These are phyloP conservation scores for Numida meleagris DNA, from an alignment of 2,113 vertebrate genomes.

Conservation along the genomic window DNA sequence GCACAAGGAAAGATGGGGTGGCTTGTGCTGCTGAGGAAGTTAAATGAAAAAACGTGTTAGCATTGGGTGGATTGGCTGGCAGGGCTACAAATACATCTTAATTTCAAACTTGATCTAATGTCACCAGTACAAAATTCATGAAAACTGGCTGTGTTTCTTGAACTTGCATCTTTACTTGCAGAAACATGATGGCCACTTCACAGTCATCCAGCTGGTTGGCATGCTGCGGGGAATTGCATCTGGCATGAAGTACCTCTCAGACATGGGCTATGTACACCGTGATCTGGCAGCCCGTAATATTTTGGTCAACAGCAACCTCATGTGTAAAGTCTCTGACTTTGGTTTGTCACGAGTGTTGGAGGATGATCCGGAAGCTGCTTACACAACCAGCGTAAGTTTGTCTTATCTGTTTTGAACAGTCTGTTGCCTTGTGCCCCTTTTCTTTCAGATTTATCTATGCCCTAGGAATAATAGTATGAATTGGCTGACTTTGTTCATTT, in stretches of 20 bases:
- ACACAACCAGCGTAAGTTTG: constrained; percentile 84
- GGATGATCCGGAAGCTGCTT: constrained; percentile 85
- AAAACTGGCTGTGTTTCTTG: background rate
- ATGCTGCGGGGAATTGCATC: constrained; percentile 94
- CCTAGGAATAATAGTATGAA: background rate
- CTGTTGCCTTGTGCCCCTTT: background rate
- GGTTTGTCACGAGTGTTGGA: constrained; percentile 85
- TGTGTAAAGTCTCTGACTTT: constrained; percentile 86
- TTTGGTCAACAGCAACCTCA: constrained; percentile 85
- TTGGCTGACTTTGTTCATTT: background rate
- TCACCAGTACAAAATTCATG: no score
- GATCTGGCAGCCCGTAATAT: constrained; percentile 86
- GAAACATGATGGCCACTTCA: constrained; percentile 96
- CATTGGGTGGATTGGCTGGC: background rate
- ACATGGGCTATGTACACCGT: constrained; percentile 86
- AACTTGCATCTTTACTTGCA: constrained; percentile 64
- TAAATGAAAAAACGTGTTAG: background rate
- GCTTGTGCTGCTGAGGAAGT: background rate
- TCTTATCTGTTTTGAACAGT: background rate
- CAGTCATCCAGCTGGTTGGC: constrained; percentile 94
- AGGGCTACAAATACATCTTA: background rate
- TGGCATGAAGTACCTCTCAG: constrained; percentile 87
- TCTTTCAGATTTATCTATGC: background rate
- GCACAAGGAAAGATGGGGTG: background rate
- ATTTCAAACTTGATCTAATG: background rate